A percentile compares a stretch with the other conserved stretches of the same genome.
phyloP scores from a whole-genome alignment of 2,888 invertebrate genomes.

The Mythimna lalbum region DNA sequence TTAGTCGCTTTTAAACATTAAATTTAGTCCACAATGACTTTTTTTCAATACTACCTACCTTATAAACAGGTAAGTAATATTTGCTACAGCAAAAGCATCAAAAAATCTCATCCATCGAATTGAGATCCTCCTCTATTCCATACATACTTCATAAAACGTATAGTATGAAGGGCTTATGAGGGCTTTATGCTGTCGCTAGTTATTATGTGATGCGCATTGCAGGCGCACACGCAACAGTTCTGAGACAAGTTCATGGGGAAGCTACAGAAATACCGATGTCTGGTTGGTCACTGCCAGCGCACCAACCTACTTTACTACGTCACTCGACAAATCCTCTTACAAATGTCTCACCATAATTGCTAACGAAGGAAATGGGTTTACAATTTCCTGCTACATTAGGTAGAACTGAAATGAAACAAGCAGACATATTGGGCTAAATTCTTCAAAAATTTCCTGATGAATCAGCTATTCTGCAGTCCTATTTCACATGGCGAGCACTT shows the following conservation, averaged over 20 bases:
- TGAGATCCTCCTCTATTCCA: neutral
- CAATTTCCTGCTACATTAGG: neutral
- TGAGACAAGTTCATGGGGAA: neutral
- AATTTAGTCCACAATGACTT: neutral
- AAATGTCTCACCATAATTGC: neutral
- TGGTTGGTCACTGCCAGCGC: too few relatives aligned
- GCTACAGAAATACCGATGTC: neutral
- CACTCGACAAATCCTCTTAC: neutral
- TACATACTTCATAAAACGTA: neutral
- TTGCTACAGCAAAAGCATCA: neutral
- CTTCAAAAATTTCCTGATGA: neutral
- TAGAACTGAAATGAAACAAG: neutral
- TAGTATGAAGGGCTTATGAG: neutral
- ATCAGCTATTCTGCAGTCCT: neutral
- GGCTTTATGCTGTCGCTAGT: neutral
- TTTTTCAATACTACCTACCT: conserved; percentile 7
- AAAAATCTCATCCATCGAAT: neutral
- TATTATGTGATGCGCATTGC: neutral
- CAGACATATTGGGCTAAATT: neutral
- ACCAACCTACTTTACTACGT: neutral
- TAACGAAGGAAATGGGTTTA: too few relatives aligned
- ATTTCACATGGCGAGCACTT: neutral
- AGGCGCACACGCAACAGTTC: neutral
- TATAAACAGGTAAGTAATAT: conserved; percentile 1
- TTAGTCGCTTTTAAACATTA: neutral